Conservation (phyloP, 2,888 invertebrate genomes). For the Latrodectus elegans region DNA sequence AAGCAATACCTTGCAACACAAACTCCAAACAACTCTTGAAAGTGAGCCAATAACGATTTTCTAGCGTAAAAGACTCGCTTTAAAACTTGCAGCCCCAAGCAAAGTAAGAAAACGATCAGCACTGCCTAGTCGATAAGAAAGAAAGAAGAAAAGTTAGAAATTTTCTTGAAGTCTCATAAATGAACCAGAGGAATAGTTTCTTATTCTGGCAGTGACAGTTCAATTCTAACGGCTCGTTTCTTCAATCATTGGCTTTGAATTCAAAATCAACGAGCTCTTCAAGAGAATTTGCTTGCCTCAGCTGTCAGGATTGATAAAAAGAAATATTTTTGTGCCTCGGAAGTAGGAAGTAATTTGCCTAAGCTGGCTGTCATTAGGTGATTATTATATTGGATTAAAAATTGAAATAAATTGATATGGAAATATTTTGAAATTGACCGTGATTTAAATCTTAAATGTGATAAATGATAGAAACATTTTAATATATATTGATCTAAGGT, state of each 20-base stretch:
- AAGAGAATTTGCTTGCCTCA: not conserved
- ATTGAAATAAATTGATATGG: too few relatives aligned
- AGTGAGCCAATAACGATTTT: constrained; percentile 5
- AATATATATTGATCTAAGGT: too few relatives aligned
- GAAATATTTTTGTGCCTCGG: too few relatives aligned
- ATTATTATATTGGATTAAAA: too few relatives aligned
- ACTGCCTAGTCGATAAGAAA: not conserved
- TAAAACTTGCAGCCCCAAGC: constrained; percentile 2
- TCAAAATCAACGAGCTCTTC: constrained; percentile 35
- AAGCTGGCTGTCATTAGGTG: too few relatives aligned
- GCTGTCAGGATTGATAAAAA: not conserved
- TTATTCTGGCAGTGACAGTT: constrained; percentile 27
- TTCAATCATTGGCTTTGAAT: constrained; percentile 34
- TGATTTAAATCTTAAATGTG: too few relatives aligned
- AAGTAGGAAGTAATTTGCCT: too few relatives aligned
- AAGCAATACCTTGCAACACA: not conserved
- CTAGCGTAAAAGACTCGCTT: not conserved
- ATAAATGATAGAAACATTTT: too few relatives aligned
- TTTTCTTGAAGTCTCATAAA: constrained; percentile 9
- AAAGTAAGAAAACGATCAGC: not conserved
- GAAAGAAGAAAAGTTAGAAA: constrained; percentile 25
- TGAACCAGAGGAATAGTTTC: constrained; percentile 45
- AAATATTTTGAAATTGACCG: too few relatives aligned
- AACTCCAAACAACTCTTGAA: constrained; percentile 1
- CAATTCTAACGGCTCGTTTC: constrained; percentile 45